Evolutionary conservation across 2,888 invertebrate genomes (phyloP).

Genomic region (Tachina grossa): DNA sequence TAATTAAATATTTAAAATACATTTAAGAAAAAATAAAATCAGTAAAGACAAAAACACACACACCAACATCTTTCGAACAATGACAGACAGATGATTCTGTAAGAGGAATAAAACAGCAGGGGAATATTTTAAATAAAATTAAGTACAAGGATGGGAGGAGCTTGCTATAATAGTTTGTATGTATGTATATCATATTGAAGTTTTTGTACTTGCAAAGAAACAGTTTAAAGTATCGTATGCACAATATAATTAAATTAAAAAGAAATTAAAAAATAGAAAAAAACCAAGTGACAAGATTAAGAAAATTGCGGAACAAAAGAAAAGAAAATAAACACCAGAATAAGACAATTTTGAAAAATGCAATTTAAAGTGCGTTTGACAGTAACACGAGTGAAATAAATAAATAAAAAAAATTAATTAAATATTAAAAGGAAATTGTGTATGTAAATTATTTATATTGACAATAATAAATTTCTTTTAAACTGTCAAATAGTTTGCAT

Average conservation of each 20-base stretch:
- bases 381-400: conserved; percentile 49
- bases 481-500: not conserved
- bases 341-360: conserved; percentile 53
- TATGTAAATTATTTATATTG: conserved; percentile 30
- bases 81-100: conserved; percentile 58
- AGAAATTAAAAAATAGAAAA: conserved; percentile 37
- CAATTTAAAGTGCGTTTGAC: conserved; percentile 64
- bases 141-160: conserved; percentile 30
- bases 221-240: conserved; percentile 66
- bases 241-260: conserved; percentile 69
- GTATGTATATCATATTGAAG: conserved; percentile 50
- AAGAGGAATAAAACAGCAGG: conserved; percentile 36
- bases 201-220: conserved; percentile 37
- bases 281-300: conserved; percentile 63
- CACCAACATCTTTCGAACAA: conserved; percentile 51
- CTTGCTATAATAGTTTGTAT: conserved; percentile 32
- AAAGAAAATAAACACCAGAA: not conserved
- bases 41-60: conserved; percentile 10
- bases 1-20: conserved; percentile 71
- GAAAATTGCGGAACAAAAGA: conserved; percentile 42
- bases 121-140: conserved; percentile 19
- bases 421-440: conserved; percentile 30
- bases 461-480: conserved; percentile 25
- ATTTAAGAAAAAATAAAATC: conserved; percentile 31
- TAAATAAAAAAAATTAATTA: conserved; percentile 45